These are phyloP conservation scores for Stictonetta naevosa DNA, from an alignment of 2,113 vertebrate species.

Conservation along the genomic window DNA sequence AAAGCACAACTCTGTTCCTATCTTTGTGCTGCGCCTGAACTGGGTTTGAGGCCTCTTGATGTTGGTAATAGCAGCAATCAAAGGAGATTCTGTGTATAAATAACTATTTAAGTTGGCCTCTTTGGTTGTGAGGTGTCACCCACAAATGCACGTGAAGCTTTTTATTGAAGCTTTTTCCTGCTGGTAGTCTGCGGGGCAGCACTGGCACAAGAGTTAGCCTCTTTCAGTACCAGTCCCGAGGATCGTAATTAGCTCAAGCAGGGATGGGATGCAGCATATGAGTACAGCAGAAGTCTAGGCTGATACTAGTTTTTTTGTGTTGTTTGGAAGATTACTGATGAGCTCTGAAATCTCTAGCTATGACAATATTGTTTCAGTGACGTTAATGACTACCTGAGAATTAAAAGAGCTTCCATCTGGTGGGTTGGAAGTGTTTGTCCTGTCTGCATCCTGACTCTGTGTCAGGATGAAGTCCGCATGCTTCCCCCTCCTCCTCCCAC, in stretches of 20 bases:
- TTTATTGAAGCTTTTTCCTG: background rate
- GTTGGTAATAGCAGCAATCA: background rate
- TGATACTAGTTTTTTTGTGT: background rate
- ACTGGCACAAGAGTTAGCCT: background rate
- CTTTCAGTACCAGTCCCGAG: background rate
- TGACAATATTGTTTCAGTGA: background rate
- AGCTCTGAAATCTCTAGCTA: background rate
- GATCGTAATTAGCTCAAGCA: background rate
- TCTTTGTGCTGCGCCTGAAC: background rate
- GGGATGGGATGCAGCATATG: background rate
- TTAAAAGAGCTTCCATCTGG: background rate
- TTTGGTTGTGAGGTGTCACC: background rate
- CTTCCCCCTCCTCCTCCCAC: background rate
- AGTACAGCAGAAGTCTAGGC: background rate
- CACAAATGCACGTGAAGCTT: background rate
- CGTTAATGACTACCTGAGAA: background rate
- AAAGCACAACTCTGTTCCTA: background rate
- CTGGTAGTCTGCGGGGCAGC: background rate
- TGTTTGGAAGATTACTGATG: background rate
- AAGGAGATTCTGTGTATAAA: background rate
- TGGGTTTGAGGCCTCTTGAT: slow-evolving; percentile 1
- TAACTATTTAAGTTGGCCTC: background rate
- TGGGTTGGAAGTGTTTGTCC: background rate
- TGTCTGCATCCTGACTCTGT: background rate
- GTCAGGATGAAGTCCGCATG: background rate